Base-by-base conservation (phyloP, 2,888 invertebrate genomes). In the Osedax frankpressi region DNA sequence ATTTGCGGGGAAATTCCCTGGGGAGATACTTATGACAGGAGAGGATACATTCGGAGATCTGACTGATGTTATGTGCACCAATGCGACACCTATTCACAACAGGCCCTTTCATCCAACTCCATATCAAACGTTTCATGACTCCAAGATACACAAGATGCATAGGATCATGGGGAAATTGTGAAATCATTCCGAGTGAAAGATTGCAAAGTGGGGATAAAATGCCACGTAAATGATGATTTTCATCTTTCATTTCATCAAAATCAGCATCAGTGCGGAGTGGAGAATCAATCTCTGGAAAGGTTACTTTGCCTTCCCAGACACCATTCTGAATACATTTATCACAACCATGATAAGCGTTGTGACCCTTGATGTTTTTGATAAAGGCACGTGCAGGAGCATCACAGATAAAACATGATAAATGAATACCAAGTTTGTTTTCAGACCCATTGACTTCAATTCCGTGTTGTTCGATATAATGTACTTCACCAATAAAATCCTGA, bases 351-450 rank as follows among this genome's bases (percentile, higher is more conserved):
- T 76, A 76, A n/a, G 72, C 77, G 69, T 73, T 77, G 71, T 77
- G 76, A 0, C 75, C 73, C 72, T 76, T 77, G 11, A 74, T 75
- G 24, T 65, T 44, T 26, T 74, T 75, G 6, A 79, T 65, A 75
- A 73, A 77, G 3, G 62, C 62, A 26, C 62, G 62, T 62, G 62
- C 62, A 3, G 62, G 62, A 25, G 62, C 62, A 6, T 62, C 80
- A 77, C 80, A 80, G n/a, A 80, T 75, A 65, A 80, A 72, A 30
- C 72, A 74, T 62, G 73, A 73, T 65, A 77, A 73, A 6, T 25
- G 28, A 30, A 78, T 60, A 1, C 70, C 74, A 11, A 75, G 71
- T n/a, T 62, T 24, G 19, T 68, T 3, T 28, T 62, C 6, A 2
- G 26, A 62, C 25, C 68, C 68, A 27, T 68, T 27, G 28, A 3